phyloP scores from a whole-genome alignment of 2,888 invertebrate species.

The Parnassius apollo region DNA sequence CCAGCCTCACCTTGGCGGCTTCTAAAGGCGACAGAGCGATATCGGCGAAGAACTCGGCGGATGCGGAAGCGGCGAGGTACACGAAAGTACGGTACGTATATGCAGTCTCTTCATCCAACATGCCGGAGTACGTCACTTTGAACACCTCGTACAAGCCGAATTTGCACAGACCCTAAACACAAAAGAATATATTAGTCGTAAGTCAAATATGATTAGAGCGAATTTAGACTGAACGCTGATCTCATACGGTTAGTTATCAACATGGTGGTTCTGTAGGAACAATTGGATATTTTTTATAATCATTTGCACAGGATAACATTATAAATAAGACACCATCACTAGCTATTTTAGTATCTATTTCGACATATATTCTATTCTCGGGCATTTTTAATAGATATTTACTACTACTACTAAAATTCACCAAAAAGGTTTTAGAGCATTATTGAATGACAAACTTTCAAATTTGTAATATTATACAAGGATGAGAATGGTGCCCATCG shows the following conservation, averaged over 20 bases:
- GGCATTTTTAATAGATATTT: too few relatives aligned
- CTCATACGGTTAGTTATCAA: neutral
- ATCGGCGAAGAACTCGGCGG: conserved; percentile 99
- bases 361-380: too few relatives aligned
- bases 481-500: too few relatives aligned
- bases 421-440: too few relatives aligned
- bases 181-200: neutral
- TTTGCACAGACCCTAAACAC: conserved; percentile 93
- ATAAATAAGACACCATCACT: too few relatives aligned
- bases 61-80: conserved; percentile 96
- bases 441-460: too few relatives aligned
- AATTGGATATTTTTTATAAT: conserved; percentile 6
- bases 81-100: conserved; percentile 87
- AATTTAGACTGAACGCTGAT: neutral
- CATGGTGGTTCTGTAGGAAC: conserved; percentile 6
- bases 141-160: conserved; percentile 98
- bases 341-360: too few relatives aligned
- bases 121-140: conserved; percentile 90
- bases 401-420: too few relatives aligned
- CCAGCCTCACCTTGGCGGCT: conserved; percentile 89
- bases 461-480: too few relatives aligned
- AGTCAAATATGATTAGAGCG: neutral
- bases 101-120: conserved; percentile 94
- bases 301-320: neutral
- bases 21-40: conserved; percentile 98